Conservation (phyloP, 2,797 vertebrate species). For the Xenops minutus region DNA sequence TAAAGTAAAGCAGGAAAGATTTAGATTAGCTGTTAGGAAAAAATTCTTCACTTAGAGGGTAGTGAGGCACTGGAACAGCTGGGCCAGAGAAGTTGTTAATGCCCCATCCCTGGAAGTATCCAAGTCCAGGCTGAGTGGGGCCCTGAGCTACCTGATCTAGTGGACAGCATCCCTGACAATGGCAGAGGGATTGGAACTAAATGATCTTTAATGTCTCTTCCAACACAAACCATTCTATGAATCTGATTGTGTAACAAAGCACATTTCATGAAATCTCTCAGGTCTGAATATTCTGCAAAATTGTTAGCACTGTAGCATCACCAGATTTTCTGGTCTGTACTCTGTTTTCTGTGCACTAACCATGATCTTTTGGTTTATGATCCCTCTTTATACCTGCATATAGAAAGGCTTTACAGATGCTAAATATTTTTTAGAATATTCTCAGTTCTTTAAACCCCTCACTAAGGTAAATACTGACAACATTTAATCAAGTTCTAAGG, state of each 20-base stretch:
- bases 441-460: neutral
- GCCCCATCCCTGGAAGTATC: neutral
- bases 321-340: neutral
- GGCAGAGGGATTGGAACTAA: neutral
- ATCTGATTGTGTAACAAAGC: neutral
- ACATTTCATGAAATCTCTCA: neutral
- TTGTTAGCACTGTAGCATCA: neutral
- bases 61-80: neutral
- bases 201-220: neutral
- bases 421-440: neutral
- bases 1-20: neutral
- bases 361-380: neutral
- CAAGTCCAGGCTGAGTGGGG: neutral
- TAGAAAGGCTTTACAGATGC: neutral
- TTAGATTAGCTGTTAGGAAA: neutral
- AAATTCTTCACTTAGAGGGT: neutral
- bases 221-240: neutral
- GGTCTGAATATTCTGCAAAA: neutral
- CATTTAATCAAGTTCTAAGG: neutral
- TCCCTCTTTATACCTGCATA: neutral
- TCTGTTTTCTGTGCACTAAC: neutral
- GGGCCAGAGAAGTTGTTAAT: neutral
- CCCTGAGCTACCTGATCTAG: neutral
- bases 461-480: neutral
- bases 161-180: neutral